phyloP scores from a whole-genome alignment of 2,888 invertebrate genomes.

The Esperia sulphurella region DNA sequence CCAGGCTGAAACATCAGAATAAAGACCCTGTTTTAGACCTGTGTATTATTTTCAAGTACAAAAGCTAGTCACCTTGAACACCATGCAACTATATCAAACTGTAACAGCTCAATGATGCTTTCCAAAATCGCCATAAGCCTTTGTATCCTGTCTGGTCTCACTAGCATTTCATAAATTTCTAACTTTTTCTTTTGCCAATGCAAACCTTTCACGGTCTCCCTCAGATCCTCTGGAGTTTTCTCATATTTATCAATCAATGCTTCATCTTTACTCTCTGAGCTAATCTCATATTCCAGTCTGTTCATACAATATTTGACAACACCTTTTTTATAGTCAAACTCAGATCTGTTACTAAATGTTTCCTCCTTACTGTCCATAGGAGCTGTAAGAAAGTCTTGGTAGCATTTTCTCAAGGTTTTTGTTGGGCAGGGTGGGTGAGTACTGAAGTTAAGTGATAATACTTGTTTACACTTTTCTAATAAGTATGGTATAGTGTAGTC shows the following conservation, averaged over 20 bases:
- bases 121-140: slow-evolving; percentile 72
- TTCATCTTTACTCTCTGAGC: slow-evolving; percentile 45
- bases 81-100: slow-evolving; percentile 79
- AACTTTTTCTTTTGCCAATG: slow-evolving; percentile 65
- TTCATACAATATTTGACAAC: slow-evolving; percentile 63
- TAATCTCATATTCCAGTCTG: slow-evolving; percentile 58
- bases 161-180: slow-evolving; percentile 59
- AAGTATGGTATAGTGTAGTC: slow-evolving; percentile 41
- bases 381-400: slow-evolving; percentile 52
- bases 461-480: slow-evolving; percentile 54
- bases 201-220: slow-evolving; percentile 48
- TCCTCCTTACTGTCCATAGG: slow-evolving; percentile 50
- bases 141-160: slow-evolving; percentile 61
- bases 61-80: slow-evolving; percentile 55
- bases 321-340: slow-evolving; percentile 50
- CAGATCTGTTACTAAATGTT: slow-evolving; percentile 50
- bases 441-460: slow-evolving; percentile 51
- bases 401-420: slow-evolving; percentile 48
- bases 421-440: slow-evolving; percentile 58
- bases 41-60: neutral
- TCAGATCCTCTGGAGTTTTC: slow-evolving; percentile 54
- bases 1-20: no score
- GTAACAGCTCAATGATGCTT: slow-evolving; percentile 71
- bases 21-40: no score
- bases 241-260: slow-evolving; percentile 50